Evolutionary conservation across 2,888 invertebrate genomes (phyloP), one percentile per base, ranked within the genome.

Genomic region (Aphodius sticticus): DNA sequence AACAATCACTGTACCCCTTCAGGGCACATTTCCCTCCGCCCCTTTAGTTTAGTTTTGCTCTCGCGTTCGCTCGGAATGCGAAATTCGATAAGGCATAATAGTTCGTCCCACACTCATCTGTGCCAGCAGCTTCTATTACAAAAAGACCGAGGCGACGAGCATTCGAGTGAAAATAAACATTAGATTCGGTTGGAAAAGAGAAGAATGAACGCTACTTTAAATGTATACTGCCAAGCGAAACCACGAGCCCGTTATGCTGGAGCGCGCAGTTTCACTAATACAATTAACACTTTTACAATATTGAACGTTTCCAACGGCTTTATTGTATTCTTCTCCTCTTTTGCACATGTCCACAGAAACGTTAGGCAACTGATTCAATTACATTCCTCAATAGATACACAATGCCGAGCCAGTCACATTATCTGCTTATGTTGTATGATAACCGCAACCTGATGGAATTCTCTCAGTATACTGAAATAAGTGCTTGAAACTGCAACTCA

Each of bases 231-330:
- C 76, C 26, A 26, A 15, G n/a, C 16, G 26, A 76, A 76, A 76
- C 38, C 76, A 72, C 72, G 26, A 36, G 69, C 69, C 16, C 69
- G 36, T 69, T 38, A 69, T 76, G 35, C 38, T 69, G 15, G 16
- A 35, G 69, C 69, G 16, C 69, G 35, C 16, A 16, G 76, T 76
- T 76, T 69, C 76, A 53, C 76, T 76, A 76, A 76, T 69, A 69
- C 76, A 76, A 76, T 76, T 76, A 76, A 76, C 76, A 76, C 76
- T 76, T 76, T 69, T 76, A 76, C 76, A 76, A 76, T 76, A 76
- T 76, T 69, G 69, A 69, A 16, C 76, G 69, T 72, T 72, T 16
- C 36, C 26, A 72, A 72, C 53, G 74, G 36, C 74, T 74, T 74
- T 74, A 74, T 74, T 74, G 74, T 37, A 35, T 74, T 74, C 53